phyloP scores from a whole-genome alignment of 2,888 invertebrate species.

The Stegophylla sp. region DNA sequence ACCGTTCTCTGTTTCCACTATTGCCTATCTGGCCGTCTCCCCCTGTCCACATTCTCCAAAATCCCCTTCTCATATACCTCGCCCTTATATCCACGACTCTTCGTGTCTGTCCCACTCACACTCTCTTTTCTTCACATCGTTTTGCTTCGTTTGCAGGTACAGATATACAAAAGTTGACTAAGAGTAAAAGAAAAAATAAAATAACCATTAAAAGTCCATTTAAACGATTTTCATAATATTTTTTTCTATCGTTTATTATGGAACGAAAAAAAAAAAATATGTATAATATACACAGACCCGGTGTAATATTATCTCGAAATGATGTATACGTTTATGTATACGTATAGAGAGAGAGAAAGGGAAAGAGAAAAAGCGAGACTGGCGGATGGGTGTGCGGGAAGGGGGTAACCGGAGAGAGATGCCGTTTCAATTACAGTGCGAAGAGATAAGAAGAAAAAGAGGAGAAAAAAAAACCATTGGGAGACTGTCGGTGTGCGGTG shows the following conservation, averaged over 20 bases:
- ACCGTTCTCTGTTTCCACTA: background rate
- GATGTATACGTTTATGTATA: slow-evolving; percentile 16
- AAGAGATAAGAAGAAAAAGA: slow-evolving; percentile 47
- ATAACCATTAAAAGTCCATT: slow-evolving; percentile 36
- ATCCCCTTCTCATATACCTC: background rate
- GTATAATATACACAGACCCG: background rate
- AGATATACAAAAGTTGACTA: background rate
- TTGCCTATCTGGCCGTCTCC: background rate
- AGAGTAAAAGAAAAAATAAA: background rate
- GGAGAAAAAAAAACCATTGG: slow-evolving; percentile 29
- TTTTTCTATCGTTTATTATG: slow-evolving; percentile 36
- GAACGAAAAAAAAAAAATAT: background rate
- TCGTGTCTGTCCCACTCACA: background rate
- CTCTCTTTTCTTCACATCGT: background rate
- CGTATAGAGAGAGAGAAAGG: background rate
- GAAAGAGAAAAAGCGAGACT: background rate
- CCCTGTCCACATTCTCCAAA: background rate
- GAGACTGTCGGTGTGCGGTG: background rate
- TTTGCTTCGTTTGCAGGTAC: background rate
- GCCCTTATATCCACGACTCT: too few relatives aligned
- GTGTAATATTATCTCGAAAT: slow-evolving; percentile 41
- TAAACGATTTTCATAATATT: slow-evolving; percentile 41
- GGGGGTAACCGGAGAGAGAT: slow-evolving; percentile 33
- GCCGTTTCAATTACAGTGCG: slow-evolving; percentile 57
- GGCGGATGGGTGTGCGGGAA: too few relatives aligned